These are phyloP conservation scores for Chrysomela aeneicollis DNA, from an alignment of 2,888 invertebrate genomes.

Conservation along the genomic window DNA sequence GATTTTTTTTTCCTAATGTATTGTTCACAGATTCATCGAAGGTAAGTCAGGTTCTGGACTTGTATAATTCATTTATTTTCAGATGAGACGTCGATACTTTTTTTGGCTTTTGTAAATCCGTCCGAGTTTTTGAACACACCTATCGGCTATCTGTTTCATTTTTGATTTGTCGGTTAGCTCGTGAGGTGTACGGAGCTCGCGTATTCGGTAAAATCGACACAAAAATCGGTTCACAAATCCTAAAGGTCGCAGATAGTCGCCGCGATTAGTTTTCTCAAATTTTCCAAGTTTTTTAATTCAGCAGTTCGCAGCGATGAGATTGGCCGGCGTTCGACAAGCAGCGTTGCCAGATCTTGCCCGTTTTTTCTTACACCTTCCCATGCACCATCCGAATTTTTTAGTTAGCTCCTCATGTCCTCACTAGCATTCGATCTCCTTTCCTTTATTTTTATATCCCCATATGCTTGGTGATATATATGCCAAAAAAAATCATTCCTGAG, in stretches of 20 bases:
- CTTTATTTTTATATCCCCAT: too few species aligned
- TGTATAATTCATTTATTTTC: constrained; percentile 18
- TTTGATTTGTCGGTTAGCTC: constrained; percentile 37
- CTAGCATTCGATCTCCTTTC: too few species aligned
- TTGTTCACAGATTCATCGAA: constrained; percentile 56
- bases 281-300: constrained; percentile 25
- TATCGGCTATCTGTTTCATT: constrained; percentile 39
- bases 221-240: constrained; percentile 32
- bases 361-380: constrained; percentile 20
- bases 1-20: constrained; percentile 36
- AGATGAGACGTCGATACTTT: constrained; percentile 4
- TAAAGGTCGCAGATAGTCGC: constrained; percentile 41
- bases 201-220: constrained; percentile 20
- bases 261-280: constrained; percentile 24
- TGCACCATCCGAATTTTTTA: neutral
- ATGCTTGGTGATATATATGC: too few species aligned
- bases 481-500: too few species aligned
- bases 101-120: constrained; percentile 17
- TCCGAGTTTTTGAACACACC: constrained; percentile 15
- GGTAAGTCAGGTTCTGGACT: constrained; percentile 53
- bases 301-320: constrained; percentile 57
- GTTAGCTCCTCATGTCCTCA: neutral
- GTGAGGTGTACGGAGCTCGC: constrained; percentile 29
- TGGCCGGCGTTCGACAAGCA: constrained; percentile 55
- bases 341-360: constrained; percentile 41